A percentile compares a stretch with the other conserved stretches of the same genome.
Conservation (phyloP, 2,888 invertebrate species). For the Lithophane socia region DNA sequence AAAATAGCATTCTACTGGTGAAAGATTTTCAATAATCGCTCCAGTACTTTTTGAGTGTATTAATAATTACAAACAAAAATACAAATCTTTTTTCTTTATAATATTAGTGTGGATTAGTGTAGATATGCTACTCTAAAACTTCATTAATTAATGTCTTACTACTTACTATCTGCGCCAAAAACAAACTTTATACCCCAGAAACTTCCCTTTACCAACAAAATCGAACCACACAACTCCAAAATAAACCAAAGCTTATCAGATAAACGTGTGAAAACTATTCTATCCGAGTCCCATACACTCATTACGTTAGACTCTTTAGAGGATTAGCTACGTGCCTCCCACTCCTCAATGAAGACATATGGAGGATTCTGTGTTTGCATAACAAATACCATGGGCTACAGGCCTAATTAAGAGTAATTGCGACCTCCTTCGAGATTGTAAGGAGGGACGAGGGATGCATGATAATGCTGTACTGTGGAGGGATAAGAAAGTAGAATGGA, state of each 20-base stretch:
- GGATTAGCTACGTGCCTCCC: constrained; percentile 71
- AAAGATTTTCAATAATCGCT: no score
- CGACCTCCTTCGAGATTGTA: constrained; percentile 72
- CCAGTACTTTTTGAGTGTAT: no score
- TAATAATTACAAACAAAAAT: no score
- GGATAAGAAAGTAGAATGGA: constrained; percentile 12
- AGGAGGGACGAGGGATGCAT: constrained; percentile 58
- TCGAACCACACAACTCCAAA: constrained; percentile 7
- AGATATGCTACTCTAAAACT: background rate
- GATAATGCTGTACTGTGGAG: constrained; percentile 47
- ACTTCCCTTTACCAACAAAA: background rate
- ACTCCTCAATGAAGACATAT: constrained; percentile 80
- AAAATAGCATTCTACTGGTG: no score
- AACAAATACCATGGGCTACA: constrained; percentile 78
- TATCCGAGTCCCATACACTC: constrained; percentile 39
- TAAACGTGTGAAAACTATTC: constrained; percentile 44
- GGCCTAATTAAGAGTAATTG: constrained; percentile 86
- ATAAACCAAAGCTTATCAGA: constrained; percentile 29
- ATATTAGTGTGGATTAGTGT: no score
- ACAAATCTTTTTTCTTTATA: no score
- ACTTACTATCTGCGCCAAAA: background rate
- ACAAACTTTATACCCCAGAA: background rate
- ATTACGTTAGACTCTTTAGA: constrained; percentile 68
- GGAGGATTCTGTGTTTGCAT: constrained; percentile 79
- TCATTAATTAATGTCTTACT: background rate